A percentile compares a stretch with the other conserved stretches of the same genome.
Conservation (phyloP, 37 sponge, comb jelly and placozoan genomes). For the Spongilla lacustris region DNA sequence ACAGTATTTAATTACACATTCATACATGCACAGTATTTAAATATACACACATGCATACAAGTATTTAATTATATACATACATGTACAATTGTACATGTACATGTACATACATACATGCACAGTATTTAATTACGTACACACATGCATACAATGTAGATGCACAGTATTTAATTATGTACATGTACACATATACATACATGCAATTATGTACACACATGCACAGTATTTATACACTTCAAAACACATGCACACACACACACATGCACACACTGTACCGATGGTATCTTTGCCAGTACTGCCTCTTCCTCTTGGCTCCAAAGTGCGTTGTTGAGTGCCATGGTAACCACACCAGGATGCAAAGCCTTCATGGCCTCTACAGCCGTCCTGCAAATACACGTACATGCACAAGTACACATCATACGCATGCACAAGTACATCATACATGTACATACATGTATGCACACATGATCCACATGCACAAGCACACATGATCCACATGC, state of each 20-base stretch:
- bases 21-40: not conserved
- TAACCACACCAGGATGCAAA: conserved; percentile 80
- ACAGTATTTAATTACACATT: too few relatives aligned
- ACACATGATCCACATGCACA: not conserved
- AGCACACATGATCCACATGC: not conserved
- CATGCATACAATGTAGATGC: not conserved
- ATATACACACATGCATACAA: not conserved
- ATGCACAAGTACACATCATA: not conserved
- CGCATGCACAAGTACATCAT: not conserved
- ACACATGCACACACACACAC: conserved; percentile 6
- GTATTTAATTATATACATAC: not conserved
- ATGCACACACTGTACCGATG: conserved; percentile 43
- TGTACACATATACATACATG: not conserved
- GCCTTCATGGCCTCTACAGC: conserved; percentile 73
- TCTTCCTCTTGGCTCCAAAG: conserved; percentile 95
- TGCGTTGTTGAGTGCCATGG: conserved; percentile 70
- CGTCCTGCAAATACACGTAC: conserved; percentile 48
- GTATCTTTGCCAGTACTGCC: conserved; percentile 62
- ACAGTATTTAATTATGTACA: not conserved
- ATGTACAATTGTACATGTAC: conserved; percentile 2
- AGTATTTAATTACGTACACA: not conserved
- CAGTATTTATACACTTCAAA: not conserved
- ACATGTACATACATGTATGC: not conserved
- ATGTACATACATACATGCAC: not conserved
- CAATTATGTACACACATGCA: not conserved